phyloP scores from a whole-genome alignment of 2,113 vertebrate species.

The Pachyramphus minor region DNA sequence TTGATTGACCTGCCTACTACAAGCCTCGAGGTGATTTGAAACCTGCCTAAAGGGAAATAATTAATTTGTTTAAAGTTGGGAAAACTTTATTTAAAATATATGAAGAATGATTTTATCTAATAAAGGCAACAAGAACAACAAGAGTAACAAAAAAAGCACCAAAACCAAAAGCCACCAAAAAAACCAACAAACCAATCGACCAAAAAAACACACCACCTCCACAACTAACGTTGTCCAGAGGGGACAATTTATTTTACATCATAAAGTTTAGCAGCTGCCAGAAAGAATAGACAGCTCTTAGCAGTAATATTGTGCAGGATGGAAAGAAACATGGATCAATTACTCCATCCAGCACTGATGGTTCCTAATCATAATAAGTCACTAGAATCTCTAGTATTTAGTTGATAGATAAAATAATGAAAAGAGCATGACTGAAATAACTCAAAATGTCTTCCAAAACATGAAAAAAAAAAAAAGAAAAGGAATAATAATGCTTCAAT shows the following conservation, averaged over 20 bases:
- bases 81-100: not conserved
- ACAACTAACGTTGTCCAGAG: not conserved
- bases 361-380: not conserved
- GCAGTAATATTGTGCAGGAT: not conserved
- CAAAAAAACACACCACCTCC: accelerated
- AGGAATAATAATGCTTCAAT: not conserved
- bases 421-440: not conserved
- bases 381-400: not conserved
- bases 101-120: not conserved
- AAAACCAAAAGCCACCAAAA: not conserved
- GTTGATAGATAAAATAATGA: not conserved
- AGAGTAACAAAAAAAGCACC: not conserved
- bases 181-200: not conserved
- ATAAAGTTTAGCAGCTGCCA: not conserved
- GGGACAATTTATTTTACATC: not conserved
- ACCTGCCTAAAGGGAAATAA: not conserved
- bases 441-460: not conserved
- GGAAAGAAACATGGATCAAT: not conserved
- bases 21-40: not conserved
- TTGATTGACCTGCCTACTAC: not conserved
- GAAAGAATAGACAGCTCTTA: not conserved
- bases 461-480: not conserved
- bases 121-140: not conserved
- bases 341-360: not conserved
- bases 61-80: not conserved